Evolutionary conservation across 2,888 invertebrate genomes (phyloP), one percentile per base, ranked within the genome.

Genomic region (Zele albiditarsus): DNA sequence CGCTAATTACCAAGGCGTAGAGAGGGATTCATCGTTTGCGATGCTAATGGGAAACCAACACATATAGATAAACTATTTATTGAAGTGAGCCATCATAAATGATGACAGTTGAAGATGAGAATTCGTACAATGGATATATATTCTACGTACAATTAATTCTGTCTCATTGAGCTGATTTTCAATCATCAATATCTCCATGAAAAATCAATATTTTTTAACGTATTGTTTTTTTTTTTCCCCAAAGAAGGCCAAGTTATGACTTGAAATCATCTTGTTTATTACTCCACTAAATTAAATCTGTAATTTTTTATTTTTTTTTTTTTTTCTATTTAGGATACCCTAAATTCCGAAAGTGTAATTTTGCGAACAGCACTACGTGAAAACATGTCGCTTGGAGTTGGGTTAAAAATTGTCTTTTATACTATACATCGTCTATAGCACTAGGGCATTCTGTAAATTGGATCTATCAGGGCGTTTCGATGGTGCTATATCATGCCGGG

Each of bases 401-500:
- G 77, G 77, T 83, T 79, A 80, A 79, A 79, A 80, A 80, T 79
- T 80, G 80, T 80, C 80, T 80, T 82, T 80, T 77, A 72, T 42
- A 14, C 66, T 38, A 42, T 65, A 71, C 62, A 79, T 81, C 38
- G 53, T 53, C n/a, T 20, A 53, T 53, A 53, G 53, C 20, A 53
- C 53, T 53, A 78, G 80, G 81, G 82, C 83, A 82, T 80, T 82
- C 86, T 86, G 86, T 88, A 88, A 89, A 89, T 89, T 88, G 89
- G 86, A 88, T 88, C 88, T 87, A 88, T 89, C 88, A 88, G 86
- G 86, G 84, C 82, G 85, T 87, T 87, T 83, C 84, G 84, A 84
- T 86, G 86, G 86, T 87, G 85, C 88, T 88, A 88, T 85, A 87
- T 89, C 87, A 88, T 88, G 87, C 84, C 85, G 84, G 83, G 83